Base-by-base conservation (phyloP, 2,797 vertebrate genomes). In the Pyrocephalus nanus region DNA sequence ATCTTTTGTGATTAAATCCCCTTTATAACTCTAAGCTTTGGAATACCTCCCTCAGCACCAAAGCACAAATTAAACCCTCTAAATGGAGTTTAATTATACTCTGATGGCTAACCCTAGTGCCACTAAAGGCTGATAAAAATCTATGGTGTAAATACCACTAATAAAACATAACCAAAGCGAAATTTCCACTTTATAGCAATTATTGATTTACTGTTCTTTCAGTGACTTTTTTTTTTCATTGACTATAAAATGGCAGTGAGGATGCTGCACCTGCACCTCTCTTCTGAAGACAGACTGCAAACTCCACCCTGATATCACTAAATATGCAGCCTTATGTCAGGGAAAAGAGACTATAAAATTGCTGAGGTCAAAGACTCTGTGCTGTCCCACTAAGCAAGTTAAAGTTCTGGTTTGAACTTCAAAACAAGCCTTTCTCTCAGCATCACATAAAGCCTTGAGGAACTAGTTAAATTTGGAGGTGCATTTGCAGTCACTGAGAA, bases 1-100 rank as follows among this genome's bases (percentile, higher is more conserved):
- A 90, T 96, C 94, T 95, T 97, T 93, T 81, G 78, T 87, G 84
- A 91, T 95, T 95, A 94, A 96, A 78, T 94, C 66, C 87, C 19
- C 65, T 88, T 88, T 92, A 82, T 62, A 95, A 91, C 88, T 69
- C 76, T 70, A 92, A 91, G 70, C 65, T 86, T 93, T 80, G 69
- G 75, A 95, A 93, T 94, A 6, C 79, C 40, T 72, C 77, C 65
- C 86, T 95, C 30, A 86, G 36, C 86, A 76, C 62, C 86, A 93
- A 94, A 94, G 89, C 71, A 86, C 73, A 86, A 93, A 96, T 94
- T 92, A 96, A 95, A 92, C 40, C 19, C 54, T 74, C 62, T 93
- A 96, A 95, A 70, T 76, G 48, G 64, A 91, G 50, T 94, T 93
- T 92, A 96, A 96, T 96, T 96, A 83, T 29, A 80, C 42, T 71